Percentiles rank a stretch among this genome's conserved stretches.
Conservation (phyloP, 2,113 vertebrate genomes). For the Dipodomys spectabilis region DNA sequence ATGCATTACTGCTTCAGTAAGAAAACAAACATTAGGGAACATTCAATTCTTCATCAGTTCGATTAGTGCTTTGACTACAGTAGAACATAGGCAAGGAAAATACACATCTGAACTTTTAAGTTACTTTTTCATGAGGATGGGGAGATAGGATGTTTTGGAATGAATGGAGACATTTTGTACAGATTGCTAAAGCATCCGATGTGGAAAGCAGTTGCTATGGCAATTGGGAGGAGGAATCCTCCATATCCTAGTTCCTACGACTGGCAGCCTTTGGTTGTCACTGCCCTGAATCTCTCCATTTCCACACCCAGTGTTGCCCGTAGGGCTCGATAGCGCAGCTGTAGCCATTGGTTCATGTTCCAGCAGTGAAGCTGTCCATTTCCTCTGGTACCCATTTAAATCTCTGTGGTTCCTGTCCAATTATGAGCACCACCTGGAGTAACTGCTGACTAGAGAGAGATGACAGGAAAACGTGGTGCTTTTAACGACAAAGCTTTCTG, state of each 20-base stretch:
- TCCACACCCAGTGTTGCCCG: neutral
- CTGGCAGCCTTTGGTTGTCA: neutral
- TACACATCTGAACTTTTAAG: neutral
- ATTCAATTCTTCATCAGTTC: neutral
- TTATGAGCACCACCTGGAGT: neutral
- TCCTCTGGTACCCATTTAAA: constrained; percentile 29
- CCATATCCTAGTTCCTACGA: neutral
- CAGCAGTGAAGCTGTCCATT: neutral
- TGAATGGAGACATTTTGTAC: neutral
- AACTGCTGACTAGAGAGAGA: neutral
- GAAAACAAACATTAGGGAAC: neutral
- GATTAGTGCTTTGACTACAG: neutral
- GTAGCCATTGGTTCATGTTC: neutral
- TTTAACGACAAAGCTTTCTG: neutral
- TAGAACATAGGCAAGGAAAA: neutral
- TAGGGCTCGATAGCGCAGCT: neutral
- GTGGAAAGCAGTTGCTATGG: neutral
- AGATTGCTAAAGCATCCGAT: neutral
- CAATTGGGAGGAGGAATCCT: neutral
- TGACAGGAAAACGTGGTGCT: neutral
- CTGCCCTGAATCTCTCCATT: neutral
- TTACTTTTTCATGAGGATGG: neutral
- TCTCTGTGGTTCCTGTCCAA: neutral
- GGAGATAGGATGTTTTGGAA: constrained; percentile 6
- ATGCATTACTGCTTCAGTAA: neutral